Evolutionary conservation across 2,797 vertebrate species (phyloP), one percentile per base, ranked within the genome.

Genomic region (Uromys caudimaculatus): DNA sequence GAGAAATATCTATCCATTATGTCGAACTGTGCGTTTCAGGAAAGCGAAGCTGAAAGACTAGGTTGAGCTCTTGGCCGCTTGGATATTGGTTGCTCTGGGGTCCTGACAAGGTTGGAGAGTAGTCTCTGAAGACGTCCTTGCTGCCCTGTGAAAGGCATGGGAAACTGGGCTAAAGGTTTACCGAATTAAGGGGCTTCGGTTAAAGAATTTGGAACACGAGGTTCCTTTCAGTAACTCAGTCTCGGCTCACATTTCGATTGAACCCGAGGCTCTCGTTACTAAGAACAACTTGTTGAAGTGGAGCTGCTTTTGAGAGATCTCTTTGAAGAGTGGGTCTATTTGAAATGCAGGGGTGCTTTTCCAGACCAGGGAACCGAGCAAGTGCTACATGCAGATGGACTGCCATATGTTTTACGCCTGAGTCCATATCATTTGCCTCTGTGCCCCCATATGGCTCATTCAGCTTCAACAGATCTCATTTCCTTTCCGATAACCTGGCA

Each of bases 351-450:
- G 52, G 92, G n/a, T 81, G 60, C n/a, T 96, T 93, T 73, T 81
- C 77, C 62, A 82, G 79, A 87, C 94, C 52, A 85, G 81, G 71
- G 52, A 88, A 38, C 85, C 96, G 84, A 71, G 62, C 64, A 5
- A 90, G 81, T 93, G 83, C 56, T 92, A 64, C 89, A 56, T 97
- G 86, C 96, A 97, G 97, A 95, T 97, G 97, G 93, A 16, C 93
- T 69, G 35, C 91, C 93, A 82, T 97, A 92, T 97, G 93, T 81
- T 98, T 97, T 94, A n/a, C 78, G 96, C 95, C 93, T 87, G 82
- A 29, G 90, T 93, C 89, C 83, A 24, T 93, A 87, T 81, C 89
- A 47, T 96, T 92, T 89, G 89, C 81, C 88, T 95, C 58, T 38
- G 83, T 50, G 90, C 71, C 88, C 94, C 94, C 94, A 95, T 96